Percentiles rank a stretch among this genome's conserved stretches.
phyloP scores from a whole-genome alignment of 2,888 invertebrate genomes.

The Tortrix viridana region DNA sequence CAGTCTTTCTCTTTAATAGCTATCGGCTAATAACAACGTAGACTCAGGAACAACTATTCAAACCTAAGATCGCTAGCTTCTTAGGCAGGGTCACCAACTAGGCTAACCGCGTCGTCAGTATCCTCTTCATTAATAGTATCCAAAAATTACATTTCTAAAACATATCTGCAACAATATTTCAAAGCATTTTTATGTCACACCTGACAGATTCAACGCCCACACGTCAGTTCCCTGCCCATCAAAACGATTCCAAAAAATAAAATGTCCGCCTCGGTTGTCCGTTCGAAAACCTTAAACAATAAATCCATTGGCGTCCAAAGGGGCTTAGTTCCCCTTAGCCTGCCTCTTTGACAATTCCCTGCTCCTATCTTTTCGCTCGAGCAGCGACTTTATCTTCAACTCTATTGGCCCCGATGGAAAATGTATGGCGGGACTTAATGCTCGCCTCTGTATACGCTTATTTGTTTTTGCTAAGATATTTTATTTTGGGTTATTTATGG shows the following conservation, averaged over 20 bases:
- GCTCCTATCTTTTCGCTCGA: constrained; percentile 39
- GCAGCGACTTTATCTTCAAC: constrained; percentile 33
- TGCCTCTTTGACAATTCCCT: constrained; percentile 40
- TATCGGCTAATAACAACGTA: too few relatives aligned
- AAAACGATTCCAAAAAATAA: constrained; percentile 16
- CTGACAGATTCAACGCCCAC: neutral
- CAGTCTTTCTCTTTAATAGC: too few relatives aligned
- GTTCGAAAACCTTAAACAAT: constrained; percentile 39
- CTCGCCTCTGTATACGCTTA: constrained; percentile 30
- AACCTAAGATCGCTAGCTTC: too few relatives aligned
- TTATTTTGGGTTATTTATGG: constrained; percentile 36
- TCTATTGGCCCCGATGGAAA: constrained; percentile 39
- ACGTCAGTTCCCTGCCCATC: constrained; percentile 14
- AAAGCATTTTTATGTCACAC: too few relatives aligned
- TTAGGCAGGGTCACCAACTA: too few relatives aligned
- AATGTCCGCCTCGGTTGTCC: constrained; percentile 22
- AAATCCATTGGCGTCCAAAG: constrained; percentile 40
- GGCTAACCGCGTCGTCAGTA: too few relatives aligned
- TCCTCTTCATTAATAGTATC: too few relatives aligned
- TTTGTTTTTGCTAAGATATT: constrained; percentile 38
- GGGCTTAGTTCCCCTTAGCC: constrained; percentile 32
- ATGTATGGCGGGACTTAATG: constrained; percentile 38
- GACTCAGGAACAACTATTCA: too few relatives aligned
- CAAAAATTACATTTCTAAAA: too few relatives aligned
- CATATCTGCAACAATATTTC: too few relatives aligned